phyloP scores from a whole-genome alignment of 2,888 invertebrate genomes.

The Netelia fuscicornis region DNA sequence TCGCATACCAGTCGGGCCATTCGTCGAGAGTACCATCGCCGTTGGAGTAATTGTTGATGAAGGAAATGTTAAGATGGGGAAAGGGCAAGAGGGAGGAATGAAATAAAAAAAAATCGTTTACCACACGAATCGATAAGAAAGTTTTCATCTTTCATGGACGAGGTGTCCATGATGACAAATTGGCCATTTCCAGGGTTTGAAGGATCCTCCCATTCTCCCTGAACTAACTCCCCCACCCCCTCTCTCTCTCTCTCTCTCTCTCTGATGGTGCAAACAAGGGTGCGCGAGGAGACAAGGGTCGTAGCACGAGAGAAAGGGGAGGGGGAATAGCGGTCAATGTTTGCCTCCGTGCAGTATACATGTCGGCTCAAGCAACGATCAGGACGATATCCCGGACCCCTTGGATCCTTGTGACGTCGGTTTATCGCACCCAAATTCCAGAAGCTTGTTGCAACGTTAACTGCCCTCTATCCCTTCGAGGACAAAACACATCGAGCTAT shows the following conservation, averaged over 20 bases:
- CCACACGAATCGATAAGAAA: too few relatives aligned
- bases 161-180: constrained; percentile 43
- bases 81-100: too few relatives aligned
- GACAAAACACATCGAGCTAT: background rate
- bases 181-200: constrained; percentile 16
- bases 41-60: too few relatives aligned
- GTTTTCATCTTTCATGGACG: background rate
- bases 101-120: too few relatives aligned
- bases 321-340: constrained; percentile 33
- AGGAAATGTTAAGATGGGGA: too few relatives aligned
- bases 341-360: constrained; percentile 13
- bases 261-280: constrained; percentile 16
- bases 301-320: background rate
- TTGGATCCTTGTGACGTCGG: background rate
- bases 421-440: constrained; percentile 27
- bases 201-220: background rate
- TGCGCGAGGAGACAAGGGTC: constrained; percentile 5
- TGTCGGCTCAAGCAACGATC: constrained; percentile 21
- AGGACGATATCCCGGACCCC: background rate
- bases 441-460: constrained; percentile 27
- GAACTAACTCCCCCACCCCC: background rate
- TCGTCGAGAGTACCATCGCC: too few relatives aligned
- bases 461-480: constrained; percentile 4
- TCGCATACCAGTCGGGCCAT: too few relatives aligned
- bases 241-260: too few relatives aligned